Conservation (phyloP, 2,888 invertebrate species). For the Acrobasis consociella region DNA sequence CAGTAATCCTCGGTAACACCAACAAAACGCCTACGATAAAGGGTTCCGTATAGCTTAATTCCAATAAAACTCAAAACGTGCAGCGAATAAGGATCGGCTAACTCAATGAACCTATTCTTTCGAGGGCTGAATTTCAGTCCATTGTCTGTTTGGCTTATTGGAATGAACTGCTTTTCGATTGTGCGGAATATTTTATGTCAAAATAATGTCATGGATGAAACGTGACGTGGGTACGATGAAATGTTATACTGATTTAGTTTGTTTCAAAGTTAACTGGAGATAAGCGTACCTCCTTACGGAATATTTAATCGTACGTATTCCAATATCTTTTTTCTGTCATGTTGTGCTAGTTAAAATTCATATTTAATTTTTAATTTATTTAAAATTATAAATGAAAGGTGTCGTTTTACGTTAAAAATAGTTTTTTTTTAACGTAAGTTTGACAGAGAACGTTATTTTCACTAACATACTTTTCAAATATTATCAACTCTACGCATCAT, state of each 20-base stretch:
- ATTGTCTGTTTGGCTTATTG: constrained; percentile 19
- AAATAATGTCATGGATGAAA: not conserved
- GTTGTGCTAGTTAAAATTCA: too few relatives aligned
- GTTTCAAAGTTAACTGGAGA: not conserved
- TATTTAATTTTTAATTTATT: too few relatives aligned
- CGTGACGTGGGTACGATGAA: not conserved
- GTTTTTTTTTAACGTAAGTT: too few relatives aligned
- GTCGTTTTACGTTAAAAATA: too few relatives aligned
- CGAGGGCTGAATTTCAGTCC: constrained; percentile 21
- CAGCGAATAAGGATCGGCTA: constrained; percentile 56
- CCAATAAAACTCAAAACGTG: constrained; percentile 77
- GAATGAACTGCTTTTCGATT: not conserved
- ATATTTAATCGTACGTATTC: too few relatives aligned
- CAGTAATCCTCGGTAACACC: constrained; percentile 66
- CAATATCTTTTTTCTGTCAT: too few relatives aligned
- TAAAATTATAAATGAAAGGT: too few relatives aligned
- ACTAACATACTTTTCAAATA: too few relatives aligned
- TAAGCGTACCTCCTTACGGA: too few relatives aligned
- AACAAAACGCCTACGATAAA: constrained; percentile 65
- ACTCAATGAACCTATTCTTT: constrained; percentile 43
- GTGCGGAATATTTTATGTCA: constrained; percentile 9
- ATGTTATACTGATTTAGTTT: not conserved
- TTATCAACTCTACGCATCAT: too few relatives aligned
- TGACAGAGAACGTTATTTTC: too few relatives aligned
- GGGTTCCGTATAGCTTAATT: constrained; percentile 75